These are phyloP conservation scores for Zapornia atra DNA, from an alignment of 2,113 vertebrate genomes.

Conservation along the genomic window DNA sequence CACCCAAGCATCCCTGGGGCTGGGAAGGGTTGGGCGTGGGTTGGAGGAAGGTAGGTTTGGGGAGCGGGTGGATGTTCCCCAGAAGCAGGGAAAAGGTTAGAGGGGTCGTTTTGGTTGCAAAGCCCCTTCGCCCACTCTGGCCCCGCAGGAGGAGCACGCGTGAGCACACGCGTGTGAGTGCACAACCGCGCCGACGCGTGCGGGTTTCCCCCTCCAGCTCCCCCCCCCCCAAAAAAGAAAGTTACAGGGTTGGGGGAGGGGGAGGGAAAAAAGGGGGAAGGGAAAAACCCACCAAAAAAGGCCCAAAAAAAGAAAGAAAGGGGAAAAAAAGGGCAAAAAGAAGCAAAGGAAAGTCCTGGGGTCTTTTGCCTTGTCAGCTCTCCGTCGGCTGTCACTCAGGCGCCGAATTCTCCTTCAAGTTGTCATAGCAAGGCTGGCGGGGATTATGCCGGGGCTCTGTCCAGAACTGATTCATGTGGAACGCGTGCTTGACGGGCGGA, in stretches of 20 bases:
- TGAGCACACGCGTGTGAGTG: neutral
- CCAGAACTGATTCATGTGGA: slow-evolving; percentile 83
- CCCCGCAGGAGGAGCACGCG: neutral
- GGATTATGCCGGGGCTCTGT: slow-evolving; percentile 79
- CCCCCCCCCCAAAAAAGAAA: neutral
- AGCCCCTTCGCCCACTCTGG: neutral
- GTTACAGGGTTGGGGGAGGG: neutral
- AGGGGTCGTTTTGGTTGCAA: neutral
- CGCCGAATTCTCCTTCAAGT: slow-evolving; percentile 76
- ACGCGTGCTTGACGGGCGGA: slow-evolving; percentile 79
- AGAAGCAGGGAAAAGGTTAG: neutral
- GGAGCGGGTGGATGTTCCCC: neutral
- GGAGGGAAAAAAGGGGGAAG: accelerated
- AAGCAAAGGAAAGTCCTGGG: slow-evolving; percentile 30
- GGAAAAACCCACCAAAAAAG: no score
- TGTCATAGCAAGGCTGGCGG: slow-evolving; percentile 76
- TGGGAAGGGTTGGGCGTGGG: neutral
- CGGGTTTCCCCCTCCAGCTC: no score
- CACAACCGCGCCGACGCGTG: neutral
- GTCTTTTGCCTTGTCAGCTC: slow-evolving; percentile 62
- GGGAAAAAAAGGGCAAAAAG: neutral
- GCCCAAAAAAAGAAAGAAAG: no score
- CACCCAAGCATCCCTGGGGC: accelerated
- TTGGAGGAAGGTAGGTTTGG: neutral
- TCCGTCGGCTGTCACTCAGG: slow-evolving; percentile 75